Percentiles rank a stretch among this genome's conserved stretches.
Evolutionary conservation across 2,888 invertebrate genomes (phyloP).

Genomic region (Drosophila parthenogenetica): DNA sequence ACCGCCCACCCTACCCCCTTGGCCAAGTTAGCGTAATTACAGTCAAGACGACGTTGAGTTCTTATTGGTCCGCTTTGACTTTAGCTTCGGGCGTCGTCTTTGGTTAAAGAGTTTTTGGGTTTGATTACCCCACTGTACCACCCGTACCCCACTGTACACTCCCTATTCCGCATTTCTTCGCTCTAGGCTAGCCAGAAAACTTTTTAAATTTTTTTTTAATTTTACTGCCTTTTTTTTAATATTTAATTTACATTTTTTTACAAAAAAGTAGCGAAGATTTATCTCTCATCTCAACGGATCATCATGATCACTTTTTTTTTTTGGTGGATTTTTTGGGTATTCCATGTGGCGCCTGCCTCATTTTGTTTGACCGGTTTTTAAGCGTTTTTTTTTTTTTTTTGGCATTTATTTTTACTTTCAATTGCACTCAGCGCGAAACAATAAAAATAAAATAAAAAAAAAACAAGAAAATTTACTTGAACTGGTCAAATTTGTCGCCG

Average conservation of each 20-base stretch:
- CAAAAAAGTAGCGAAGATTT: slow-evolving; percentile 17
- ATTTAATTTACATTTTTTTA: slow-evolving; percentile 38
- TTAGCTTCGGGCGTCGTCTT: slow-evolving; percentile 34
- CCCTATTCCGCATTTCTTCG: background rate
- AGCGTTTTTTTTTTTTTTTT: slow-evolving; percentile 33
- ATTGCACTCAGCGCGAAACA: slow-evolving; percentile 47
- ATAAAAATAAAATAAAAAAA: slow-evolving; percentile 6
- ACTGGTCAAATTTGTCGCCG: slow-evolving; percentile 41
- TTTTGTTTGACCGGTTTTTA: slow-evolving; percentile 52
- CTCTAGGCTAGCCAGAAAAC: slow-evolving; percentile 29
- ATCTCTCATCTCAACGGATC: background rate
- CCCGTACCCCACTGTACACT: background rate
- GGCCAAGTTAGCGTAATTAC: slow-evolving; percentile 42
- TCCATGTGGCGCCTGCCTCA: slow-evolving; percentile 27
- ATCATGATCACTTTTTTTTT: slow-evolving; percentile 14
- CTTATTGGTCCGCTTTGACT: slow-evolving; percentile 56
- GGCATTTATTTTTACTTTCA: slow-evolving; percentile 71
- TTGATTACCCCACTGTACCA: slow-evolving; percentile 27
- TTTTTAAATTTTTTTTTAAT: background rate
- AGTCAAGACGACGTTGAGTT: slow-evolving; percentile 31
- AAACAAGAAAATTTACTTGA: slow-evolving; percentile 33
- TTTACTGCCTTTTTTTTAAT: slow-evolving; percentile 7
- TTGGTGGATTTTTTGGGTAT: slow-evolving; percentile 7
- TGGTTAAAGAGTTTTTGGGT: slow-evolving; percentile 11
- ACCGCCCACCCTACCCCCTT: background rate